Conservation (phyloP, 2,797 vertebrate genomes). For the Tapirus indicus region DNA sequence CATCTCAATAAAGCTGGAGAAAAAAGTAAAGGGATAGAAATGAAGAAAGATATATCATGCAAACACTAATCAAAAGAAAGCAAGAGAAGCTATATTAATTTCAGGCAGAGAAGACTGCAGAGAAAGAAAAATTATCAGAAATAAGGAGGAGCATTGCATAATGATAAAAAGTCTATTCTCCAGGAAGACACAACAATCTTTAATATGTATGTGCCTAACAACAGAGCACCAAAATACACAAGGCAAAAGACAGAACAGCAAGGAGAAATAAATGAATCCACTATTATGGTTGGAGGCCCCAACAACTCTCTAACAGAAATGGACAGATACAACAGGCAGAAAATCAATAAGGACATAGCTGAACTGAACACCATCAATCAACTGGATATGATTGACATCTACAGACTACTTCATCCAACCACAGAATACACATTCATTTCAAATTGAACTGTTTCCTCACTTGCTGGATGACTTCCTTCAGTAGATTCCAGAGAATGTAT, state of each 20-base stretch:
- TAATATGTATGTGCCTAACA: background rate
- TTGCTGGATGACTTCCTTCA: background rate
- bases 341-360: background rate
- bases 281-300: background rate
- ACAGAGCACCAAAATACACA: background rate
- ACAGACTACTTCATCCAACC: background rate
- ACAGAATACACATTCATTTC: background rate
- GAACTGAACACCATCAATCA: background rate
- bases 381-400: background rate
- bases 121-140: background rate
- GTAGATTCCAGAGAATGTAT: background rate
- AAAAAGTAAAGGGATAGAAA: background rate
- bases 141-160: background rate
- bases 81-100: background rate
- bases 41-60: background rate
- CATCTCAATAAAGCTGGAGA: background rate
- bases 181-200: background rate
- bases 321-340: background rate
- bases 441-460: background rate
- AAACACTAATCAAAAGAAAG: background rate
- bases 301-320: background rate
- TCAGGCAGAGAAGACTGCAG: background rate
- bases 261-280: background rate
- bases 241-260: background rate
- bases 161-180: background rate